These are phyloP conservation scores for Xestia rhomboidea DNA, from an alignment of 2,888 invertebrate species.

Conservation along the genomic window DNA sequence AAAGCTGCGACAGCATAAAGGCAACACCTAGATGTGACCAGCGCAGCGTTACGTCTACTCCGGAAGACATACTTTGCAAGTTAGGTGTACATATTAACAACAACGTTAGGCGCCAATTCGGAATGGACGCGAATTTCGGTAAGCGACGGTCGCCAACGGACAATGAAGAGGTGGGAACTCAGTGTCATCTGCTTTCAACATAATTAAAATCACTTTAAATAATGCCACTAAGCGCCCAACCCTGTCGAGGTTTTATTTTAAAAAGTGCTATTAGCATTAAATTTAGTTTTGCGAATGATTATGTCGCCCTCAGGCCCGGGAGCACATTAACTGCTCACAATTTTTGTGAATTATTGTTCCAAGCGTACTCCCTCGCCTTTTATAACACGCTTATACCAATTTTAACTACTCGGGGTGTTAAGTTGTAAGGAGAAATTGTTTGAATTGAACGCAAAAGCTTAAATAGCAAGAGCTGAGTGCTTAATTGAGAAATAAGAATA, in stretches of 20 bases:
- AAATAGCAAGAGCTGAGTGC: slow-evolving; percentile 16
- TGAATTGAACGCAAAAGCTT: slow-evolving; percentile 49
- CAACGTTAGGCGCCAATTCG: slow-evolving; percentile 74
- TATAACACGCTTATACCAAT: slow-evolving; percentile 85
- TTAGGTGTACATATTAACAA: slow-evolving; percentile 6
- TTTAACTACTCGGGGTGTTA: slow-evolving; percentile 80
- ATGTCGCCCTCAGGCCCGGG: slow-evolving; percentile 87
- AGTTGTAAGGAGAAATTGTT: slow-evolving; percentile 72
- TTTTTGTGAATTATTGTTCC: slow-evolving; percentile 89
- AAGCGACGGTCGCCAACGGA: slow-evolving; percentile 71
- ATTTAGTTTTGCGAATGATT: slow-evolving; percentile 90
- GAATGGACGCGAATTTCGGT: slow-evolving; percentile 72
- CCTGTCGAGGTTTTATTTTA: slow-evolving; percentile 88
- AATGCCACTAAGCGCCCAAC: slow-evolving; percentile 88
- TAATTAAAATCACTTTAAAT: slow-evolving; percentile 91
- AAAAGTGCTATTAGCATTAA: slow-evolving; percentile 90
- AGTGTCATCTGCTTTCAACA: slow-evolving; percentile 90
- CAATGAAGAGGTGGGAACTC: slow-evolving; percentile 89
- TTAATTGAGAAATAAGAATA: slow-evolving; percentile 29
- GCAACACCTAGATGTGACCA: not conserved
- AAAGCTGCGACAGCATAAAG: not conserved
- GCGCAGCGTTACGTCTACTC: not conserved
- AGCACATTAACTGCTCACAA: slow-evolving; percentile 87
- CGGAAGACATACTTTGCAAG: not conserved
- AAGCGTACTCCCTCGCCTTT: slow-evolving; percentile 84